These are phyloP conservation scores for Entomobrya proxima DNA, from an alignment of 2,888 invertebrate species.

Conservation along the genomic window DNA sequence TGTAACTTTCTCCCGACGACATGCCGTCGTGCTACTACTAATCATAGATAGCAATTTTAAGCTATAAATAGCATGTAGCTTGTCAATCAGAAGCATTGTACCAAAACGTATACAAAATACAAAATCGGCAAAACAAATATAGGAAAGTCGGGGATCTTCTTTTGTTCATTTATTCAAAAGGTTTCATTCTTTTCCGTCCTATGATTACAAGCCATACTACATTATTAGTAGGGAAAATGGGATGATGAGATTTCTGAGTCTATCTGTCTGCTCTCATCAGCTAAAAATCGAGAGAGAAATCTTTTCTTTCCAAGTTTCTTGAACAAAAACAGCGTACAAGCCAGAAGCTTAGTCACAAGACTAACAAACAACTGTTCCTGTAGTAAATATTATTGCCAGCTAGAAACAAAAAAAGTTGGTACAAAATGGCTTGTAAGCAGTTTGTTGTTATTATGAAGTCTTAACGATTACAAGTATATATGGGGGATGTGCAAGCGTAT, in stretches of 20 bases:
- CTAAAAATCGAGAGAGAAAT: conserved; percentile 25
- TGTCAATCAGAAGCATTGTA: no score
- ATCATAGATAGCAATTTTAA: no score
- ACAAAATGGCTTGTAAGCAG: conserved; percentile 11
- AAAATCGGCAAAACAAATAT: no score
- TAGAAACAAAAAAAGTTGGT: conserved; percentile 10
- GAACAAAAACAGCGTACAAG: neutral
- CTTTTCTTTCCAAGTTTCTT: conserved; percentile 19
- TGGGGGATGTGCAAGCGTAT: neutral
- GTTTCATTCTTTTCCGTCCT: neutral
- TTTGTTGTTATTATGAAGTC: conserved; percentile 40
- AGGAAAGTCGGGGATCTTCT: no score
- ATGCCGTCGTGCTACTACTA: no score
- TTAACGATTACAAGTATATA: conserved; percentile 5
- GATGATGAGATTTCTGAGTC: conserved; percentile 7
- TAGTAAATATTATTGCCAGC: conserved; percentile 3
- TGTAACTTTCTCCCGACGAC: no score
- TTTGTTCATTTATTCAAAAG: no score
- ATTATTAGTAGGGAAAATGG: neutral
- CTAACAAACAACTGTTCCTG: conserved; percentile 6
- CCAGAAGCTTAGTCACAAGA: conserved; percentile 1
- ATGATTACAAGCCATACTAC: no score
- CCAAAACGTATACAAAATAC: no score
- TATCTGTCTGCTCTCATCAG: conserved; percentile 28
- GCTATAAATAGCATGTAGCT: no score